These are phyloP conservation scores for Ypsolopha sequella DNA, from an alignment of 2,888 invertebrate species.

Conservation along the genomic window DNA sequence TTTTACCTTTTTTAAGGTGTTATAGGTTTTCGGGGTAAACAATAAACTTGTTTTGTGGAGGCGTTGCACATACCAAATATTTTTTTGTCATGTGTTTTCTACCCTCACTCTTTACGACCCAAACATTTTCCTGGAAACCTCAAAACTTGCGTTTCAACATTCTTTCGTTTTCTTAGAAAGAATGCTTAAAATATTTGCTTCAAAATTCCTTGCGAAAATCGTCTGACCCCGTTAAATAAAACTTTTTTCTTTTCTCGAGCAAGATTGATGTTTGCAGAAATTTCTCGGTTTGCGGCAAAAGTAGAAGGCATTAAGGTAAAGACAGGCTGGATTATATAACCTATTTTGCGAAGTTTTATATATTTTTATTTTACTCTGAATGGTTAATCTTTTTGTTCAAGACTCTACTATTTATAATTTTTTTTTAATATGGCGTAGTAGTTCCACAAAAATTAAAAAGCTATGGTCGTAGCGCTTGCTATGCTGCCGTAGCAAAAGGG, in stretches of 20 bases:
- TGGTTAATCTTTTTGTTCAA: no score
- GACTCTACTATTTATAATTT: no score
- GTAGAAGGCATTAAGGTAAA: neutral
- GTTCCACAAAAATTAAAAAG: no score
- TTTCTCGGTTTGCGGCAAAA: neutral
- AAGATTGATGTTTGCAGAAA: slow-evolving; percentile 5
- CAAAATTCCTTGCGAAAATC: slow-evolving; percentile 1
- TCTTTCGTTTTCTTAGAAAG: neutral
- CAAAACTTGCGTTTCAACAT: neutral
- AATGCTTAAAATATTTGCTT: slow-evolving; percentile 4
- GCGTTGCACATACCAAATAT: no score
- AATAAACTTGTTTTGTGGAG: no score
- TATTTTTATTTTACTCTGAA: neutral
- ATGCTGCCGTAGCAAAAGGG: no score
- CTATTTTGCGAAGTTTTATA: neutral
- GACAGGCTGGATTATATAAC: neutral
- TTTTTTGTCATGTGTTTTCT: no score
- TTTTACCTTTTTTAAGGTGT: no score
- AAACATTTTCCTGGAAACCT: neutral
- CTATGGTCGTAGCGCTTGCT: no score
- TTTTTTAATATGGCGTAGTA: no score
- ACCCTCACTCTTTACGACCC: no score
- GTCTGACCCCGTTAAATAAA: slow-evolving; percentile 5
- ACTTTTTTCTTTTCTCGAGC: slow-evolving; percentile 3
- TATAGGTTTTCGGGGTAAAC: no score